Base-by-base conservation (phyloP, 2,797 vertebrate genomes). In the Malacoraja senta region DNA sequence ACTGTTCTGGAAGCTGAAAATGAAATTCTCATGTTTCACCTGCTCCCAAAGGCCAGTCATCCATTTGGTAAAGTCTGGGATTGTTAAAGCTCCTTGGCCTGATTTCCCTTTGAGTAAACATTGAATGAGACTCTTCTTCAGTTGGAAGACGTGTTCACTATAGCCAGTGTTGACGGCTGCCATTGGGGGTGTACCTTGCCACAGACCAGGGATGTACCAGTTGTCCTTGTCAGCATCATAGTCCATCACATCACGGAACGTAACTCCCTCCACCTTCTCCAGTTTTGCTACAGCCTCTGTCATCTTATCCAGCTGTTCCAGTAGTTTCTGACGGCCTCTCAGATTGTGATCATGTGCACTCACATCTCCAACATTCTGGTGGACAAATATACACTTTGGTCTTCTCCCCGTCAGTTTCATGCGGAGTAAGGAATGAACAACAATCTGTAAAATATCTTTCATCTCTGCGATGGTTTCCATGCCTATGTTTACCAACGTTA, bases 241-340 rank as follows among this genome's bases (percentile, higher is more conserved):
- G 29, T n/a, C 77, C 72, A 93, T 71, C 92, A 93, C 93, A 21
- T 78, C 93, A 7, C 63, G 58, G 79, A 93, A 93, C 3, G 24
- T 78, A 3, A 90, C 32, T 71, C 65, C 15, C 7, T 90, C 44
- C 29, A 78, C 29, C 13, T 79, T 90, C 86, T 90, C 86, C 86
- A 90, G 35, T 32, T 77, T 32, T 7, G 93, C 93, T 19, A 72
- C 93, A 61, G 79, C 61, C 15, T 68, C 53, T 78, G 44, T 79
- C 93, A 93, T 93, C 44, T 93, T 44, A 58, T 93, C 74, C 74
- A 93, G n/a, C 63, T 93, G 74, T 68, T 93, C 71, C 74, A 78
- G 93, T 0, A 93, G 63, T 78, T 81, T 61, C 19, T 81, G 74
- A 32, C 74, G 74, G n/a, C 72, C 44, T 61, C 79, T 81, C 93